phyloP scores from a whole-genome alignment of 53 echinoderm and acorn worm genomes.

The Astropecten irregularis region DNA sequence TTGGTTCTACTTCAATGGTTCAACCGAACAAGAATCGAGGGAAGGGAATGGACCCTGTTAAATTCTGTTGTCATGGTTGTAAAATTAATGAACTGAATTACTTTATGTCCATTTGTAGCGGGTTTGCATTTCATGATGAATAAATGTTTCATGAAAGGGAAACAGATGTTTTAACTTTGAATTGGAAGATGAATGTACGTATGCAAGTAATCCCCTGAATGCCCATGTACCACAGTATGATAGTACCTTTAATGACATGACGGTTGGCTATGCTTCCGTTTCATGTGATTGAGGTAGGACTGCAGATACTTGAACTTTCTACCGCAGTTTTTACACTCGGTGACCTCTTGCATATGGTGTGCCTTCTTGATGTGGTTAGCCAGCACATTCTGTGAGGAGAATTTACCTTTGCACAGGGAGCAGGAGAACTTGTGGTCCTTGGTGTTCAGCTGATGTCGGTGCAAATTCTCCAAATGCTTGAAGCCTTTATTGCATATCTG shows the following conservation, averaged over 20 bases:
- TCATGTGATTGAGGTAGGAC: constrained; percentile 49
- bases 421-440: not conserved
- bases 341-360: not conserved
- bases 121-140: not conserved
- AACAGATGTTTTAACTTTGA: not conserved
- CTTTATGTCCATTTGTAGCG: not conserved
- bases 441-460: constrained; percentile 33
- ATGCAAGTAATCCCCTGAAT: not conserved
- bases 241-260: not conserved
- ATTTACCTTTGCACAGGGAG: not conserved
- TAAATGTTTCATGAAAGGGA: not conserved
- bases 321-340: constrained; percentile 48
- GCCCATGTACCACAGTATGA: not conserved
- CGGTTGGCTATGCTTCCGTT: constrained; percentile 15
- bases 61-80: too few species aligned
- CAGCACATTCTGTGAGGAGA: constrained; percentile 22
- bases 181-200: not conserved
- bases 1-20: too few species aligned
- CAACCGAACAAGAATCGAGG: too few species aligned
- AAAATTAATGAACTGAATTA: not conserved
- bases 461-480: constrained; percentile 32
- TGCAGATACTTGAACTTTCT: constrained; percentile 1
- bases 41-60: too few species aligned
- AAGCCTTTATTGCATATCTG: constrained; percentile 10
- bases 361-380: constrained; percentile 16